phyloP scores from a whole-genome alignment of 2,113 vertebrate species.

The Sinocyclocheilus maitianheensis region DNA sequence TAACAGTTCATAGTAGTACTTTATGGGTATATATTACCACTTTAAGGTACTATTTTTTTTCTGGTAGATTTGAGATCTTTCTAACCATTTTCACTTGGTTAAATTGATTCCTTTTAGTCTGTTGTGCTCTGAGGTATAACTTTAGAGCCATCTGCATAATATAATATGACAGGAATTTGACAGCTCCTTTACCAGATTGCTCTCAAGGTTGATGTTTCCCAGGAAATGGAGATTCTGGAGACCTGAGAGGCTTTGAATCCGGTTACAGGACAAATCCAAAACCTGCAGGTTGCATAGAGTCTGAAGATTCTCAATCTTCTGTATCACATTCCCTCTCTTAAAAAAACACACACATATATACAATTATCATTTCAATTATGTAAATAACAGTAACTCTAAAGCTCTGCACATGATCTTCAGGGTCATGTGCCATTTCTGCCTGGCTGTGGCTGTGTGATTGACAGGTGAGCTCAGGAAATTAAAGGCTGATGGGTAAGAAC shows the following conservation, averaged over 20 bases:
- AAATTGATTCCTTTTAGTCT: neutral
- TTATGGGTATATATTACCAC: too few species aligned
- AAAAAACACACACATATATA: slow-evolving; percentile 20
- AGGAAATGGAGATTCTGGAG: slow-evolving; percentile 80
- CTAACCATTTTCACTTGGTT: neutral
- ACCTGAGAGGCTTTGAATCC: slow-evolving; percentile 81
- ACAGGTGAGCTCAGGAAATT: slow-evolving; percentile 58
- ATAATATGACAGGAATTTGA: slow-evolving; percentile 1
- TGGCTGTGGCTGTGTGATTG: neutral
- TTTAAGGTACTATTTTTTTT: neutral
- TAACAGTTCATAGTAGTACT: too few species aligned
- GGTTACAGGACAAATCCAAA: slow-evolving; percentile 86
- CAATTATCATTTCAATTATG: slow-evolving; percentile 7
- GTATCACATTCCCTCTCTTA: slow-evolving; percentile 85
- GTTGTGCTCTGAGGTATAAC: neutral
- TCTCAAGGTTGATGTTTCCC: slow-evolving; percentile 80
- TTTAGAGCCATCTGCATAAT: slow-evolving; percentile 15
- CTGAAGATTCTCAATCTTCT: slow-evolving; percentile 79
- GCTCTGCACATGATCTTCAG: neutral
- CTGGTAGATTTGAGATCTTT: neutral
- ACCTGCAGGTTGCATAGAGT: slow-evolving; percentile 74
- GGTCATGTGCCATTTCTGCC: neutral
- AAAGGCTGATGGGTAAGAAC: slow-evolving; percentile 63
- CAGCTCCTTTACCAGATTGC: slow-evolving; percentile 82
- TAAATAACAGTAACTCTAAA: neutral